phyloP scores from a whole-genome alignment of 2,888 invertebrate species.

The Odontocerum albicorne region DNA sequence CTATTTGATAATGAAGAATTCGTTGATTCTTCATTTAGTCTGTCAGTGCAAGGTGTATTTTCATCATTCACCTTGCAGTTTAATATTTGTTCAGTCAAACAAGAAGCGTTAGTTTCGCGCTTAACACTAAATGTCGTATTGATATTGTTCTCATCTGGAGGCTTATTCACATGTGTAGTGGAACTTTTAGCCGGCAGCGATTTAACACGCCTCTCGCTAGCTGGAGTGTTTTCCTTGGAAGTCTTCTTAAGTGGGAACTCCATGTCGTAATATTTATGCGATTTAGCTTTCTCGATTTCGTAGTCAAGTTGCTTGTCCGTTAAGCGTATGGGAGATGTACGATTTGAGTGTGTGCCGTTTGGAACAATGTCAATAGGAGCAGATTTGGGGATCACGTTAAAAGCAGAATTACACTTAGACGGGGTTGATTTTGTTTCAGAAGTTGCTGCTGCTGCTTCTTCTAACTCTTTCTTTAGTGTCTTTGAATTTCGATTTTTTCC shows the following conservation, averaged over 20 bases:
- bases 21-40: background rate
- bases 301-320: constrained; percentile 70
- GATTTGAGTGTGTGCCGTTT: constrained; percentile 54
- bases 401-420: constrained; percentile 46
- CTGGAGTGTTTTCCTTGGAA: constrained; percentile 30
- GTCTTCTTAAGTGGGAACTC: constrained; percentile 43
- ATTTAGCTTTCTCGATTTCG: constrained; percentile 65
- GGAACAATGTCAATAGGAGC: constrained; percentile 69
- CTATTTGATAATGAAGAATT: background rate
- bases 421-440: constrained; percentile 65
- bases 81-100: constrained; percentile 25
- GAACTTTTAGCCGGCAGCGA: constrained; percentile 32
- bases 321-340: constrained; percentile 60
- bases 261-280: constrained; percentile 56
- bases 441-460: constrained; percentile 56
- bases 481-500: constrained; percentile 58
- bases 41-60: constrained; percentile 5
- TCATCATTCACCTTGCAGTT: constrained; percentile 23
- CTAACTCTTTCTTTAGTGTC: constrained; percentile 54
- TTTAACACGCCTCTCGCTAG: constrained; percentile 28
- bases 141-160: constrained; percentile 18
- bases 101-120: constrained; percentile 14
- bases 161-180: constrained; percentile 17
- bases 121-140: constrained; percentile 10
- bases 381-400: constrained; percentile 58